Conservation (phyloP, 2,888 invertebrate species). For the Phyto melanocephala region DNA sequence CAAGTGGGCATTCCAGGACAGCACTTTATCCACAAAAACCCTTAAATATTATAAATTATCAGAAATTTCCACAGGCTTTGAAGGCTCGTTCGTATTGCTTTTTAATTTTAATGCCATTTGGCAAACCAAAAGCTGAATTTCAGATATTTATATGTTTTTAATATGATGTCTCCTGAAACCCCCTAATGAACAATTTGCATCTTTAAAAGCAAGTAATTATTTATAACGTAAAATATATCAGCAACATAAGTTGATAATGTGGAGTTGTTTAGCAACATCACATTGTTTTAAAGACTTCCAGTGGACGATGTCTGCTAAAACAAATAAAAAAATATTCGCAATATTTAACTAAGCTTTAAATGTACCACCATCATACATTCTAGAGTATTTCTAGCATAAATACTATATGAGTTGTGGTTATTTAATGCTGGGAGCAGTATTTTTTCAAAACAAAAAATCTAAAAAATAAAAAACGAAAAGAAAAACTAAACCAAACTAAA, state of each 20-base stretch:
- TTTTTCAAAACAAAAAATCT: not conserved
- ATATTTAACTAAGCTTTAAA: slow-evolving; percentile 14
- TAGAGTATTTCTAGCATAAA: slow-evolving; percentile 33
- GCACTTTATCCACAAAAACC: no score
- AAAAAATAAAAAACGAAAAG: not conserved
- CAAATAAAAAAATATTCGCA: not conserved
- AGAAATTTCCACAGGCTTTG: no score
- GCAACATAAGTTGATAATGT: slow-evolving; percentile 12
- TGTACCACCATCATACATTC: not conserved
- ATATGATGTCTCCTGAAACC: not conserved
- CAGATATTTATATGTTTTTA: no score
- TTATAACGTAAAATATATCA: not conserved
- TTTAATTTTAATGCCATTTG: no score
- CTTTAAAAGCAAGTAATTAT: not conserved
- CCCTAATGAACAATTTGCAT: not conserved
- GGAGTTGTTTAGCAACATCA: not conserved
- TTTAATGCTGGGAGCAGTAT: slow-evolving; percentile 39
- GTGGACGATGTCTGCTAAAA: not conserved
- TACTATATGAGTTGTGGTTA: slow-evolving; percentile 16
- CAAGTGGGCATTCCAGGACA: no score
- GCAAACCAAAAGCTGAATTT: no score
- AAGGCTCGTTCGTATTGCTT: no score
- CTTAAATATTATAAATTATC: no score
- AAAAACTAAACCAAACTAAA: slow-evolving; percentile 39
- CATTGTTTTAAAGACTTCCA: slow-evolving; percentile 1